phyloP scores from a whole-genome alignment of 2,113 vertebrate genomes.

The Chiloscyllium plagiosum region DNA sequence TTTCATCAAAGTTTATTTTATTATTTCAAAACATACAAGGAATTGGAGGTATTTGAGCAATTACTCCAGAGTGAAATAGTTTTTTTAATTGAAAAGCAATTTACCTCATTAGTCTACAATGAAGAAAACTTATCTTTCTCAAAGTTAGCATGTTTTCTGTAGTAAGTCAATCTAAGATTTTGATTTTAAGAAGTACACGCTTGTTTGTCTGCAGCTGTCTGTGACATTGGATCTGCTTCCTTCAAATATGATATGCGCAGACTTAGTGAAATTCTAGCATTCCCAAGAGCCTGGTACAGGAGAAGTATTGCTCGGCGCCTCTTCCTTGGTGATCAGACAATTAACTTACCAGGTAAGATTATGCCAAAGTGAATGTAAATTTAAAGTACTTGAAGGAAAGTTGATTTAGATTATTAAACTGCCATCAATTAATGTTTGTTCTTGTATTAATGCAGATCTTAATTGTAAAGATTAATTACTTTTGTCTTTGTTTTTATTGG shows the following conservation, averaged over 20 bases:
- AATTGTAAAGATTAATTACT: background rate
- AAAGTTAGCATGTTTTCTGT: background rate
- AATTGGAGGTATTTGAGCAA: background rate
- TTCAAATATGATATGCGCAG: conserved; percentile 98
- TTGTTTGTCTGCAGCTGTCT: conserved; percentile 70
- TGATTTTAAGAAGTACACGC: background rate
- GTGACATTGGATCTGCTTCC: conserved; percentile 95
- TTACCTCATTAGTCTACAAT: background rate
- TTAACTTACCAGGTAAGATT: conserved; percentile 79
- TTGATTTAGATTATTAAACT: background rate
- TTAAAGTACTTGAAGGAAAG: background rate
- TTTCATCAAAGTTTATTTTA: background rate
- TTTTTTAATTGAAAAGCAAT: background rate
- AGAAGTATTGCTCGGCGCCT: conserved; percentile 91
- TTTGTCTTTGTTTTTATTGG: background rate
- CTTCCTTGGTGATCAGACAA: conserved; percentile 94
- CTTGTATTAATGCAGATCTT: background rate
- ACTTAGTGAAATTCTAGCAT: conserved; percentile 94
- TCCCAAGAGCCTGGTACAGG: conserved; percentile 94
- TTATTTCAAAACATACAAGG: background rate
- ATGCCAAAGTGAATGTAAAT: background rate
- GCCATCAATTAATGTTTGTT: background rate
- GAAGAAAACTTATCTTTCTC: background rate
- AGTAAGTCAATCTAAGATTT: too few species aligned
- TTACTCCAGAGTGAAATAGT: background rate